phyloP scores from a whole-genome alignment of 2,113 vertebrate species.

The Rousettus leschenaultii region DNA sequence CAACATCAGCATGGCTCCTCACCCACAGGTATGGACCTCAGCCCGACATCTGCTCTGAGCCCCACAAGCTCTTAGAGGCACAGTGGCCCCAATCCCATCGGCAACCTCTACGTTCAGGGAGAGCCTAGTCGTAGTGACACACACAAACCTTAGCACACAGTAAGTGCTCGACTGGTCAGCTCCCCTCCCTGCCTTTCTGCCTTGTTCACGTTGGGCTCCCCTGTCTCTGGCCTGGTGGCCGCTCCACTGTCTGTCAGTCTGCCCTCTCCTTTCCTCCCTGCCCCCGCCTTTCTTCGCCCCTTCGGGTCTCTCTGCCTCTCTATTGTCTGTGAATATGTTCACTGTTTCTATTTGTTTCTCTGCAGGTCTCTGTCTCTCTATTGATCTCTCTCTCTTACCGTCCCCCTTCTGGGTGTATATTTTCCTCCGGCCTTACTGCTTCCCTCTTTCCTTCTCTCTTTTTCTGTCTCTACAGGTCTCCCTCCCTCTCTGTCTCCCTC shows the following conservation, averaged over 20 bases:
- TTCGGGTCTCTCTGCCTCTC: background rate
- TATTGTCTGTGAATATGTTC: background rate
- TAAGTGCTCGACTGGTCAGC: fast-evolving
- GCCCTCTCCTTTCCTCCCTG: background rate
- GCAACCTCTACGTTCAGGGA: background rate
- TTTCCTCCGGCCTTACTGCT: background rate
- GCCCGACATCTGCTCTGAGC: background rate
- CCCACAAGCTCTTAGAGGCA: background rate
- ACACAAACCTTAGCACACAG: background rate
- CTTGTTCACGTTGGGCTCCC: background rate
- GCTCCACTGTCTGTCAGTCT: background rate
- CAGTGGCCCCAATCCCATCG: background rate
- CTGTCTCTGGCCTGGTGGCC: background rate
- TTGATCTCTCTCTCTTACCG: background rate
- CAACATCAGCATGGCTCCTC: background rate
- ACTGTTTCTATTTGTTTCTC: background rate
- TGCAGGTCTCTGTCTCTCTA: background rate
- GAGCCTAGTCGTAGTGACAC: background rate
- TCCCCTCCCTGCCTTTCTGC: background rate
- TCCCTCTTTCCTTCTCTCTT: background rate
- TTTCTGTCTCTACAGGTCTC: background rate
- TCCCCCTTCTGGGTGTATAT: background rate
- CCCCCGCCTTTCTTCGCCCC: background rate
- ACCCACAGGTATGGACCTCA: background rate
- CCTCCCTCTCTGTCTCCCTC: background rate